Evolutionary conservation across 1,140 invertebrate species (phyloP), one percentile per base, ranked within the genome.

Genomic region (Coenobita brevimanus): DNA sequence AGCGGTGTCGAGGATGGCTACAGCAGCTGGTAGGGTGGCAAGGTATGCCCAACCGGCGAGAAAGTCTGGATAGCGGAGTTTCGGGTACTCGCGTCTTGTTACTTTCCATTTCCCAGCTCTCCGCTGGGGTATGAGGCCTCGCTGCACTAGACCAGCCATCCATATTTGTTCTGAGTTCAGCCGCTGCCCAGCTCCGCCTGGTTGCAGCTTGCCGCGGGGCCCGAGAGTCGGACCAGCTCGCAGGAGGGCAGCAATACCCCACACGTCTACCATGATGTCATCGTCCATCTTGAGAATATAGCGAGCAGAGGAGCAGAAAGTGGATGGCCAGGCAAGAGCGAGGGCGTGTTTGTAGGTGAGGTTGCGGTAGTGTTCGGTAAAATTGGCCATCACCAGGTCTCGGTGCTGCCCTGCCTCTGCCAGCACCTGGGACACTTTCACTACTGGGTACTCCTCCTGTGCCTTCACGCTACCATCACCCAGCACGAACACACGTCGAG

Each of bases 321-420:
- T 95, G 6, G 94, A 93, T 62, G 95, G 94, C 95, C 96, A 98
- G 92, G 96, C 96, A n/a, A 97, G 94, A 0, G 94, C 95, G 94
- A 96, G 96, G 3, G 96, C 95, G 92, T 97, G 96, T 92, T 98
- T 98, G 91, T 97, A 97, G 1, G 97, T 97, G 92, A 98, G 94
- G 93, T 97, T 98, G 88, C 95, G 94, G 91, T 97, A 98, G 43
- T 94, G 94, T 93, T 97, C 97, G 10, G 94, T 82, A 92, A 97
- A 97, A 90, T 94, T 95, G 36, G 96, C 96, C 92, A 97, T 96
- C 36, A 97, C 94, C 81, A 97, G 93, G 91, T 98, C 97, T 27
- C 93, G 92, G 91, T 95, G 94, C 0, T 90, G 90, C 2, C 91
- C 91, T 90, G 94, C 94, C 92, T 98, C 97, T 62, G 93, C 91